Evolutionary conservation across 2,888 invertebrate species (phyloP), one percentile per base, ranked within the genome.

Genomic region (Panzeria rudis): DNA sequence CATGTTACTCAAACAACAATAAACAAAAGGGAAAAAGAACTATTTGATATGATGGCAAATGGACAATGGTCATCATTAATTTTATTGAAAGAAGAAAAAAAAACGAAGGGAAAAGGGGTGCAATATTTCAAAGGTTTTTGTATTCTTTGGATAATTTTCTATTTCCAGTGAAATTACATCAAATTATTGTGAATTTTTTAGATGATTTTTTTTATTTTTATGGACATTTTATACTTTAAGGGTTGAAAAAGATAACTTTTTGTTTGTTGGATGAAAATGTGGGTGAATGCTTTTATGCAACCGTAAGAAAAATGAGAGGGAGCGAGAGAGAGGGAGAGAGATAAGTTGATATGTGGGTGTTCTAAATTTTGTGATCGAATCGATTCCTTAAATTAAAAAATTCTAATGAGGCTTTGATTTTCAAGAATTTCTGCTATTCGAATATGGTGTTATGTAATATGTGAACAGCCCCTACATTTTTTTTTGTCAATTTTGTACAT

Each of bases 61-160:
- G 85, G 85, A 85, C 85, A 85, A 85, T 82, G 85, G 85, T 82
- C 85, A 85, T 85, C 85, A 85, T 85, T 85, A 85, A 85, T 82
- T 85, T 75, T 66, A 78, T 78, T 50, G 69, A 50, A 62, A 56
- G 20, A 20, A 17, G 8, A 3, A 44, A 29, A 35, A 35, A n/a
- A 56, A 15, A 25, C 23, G 15, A 17, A 54, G 62, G 13, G 32
- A 59, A 80, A 83, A 77, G 41, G 82, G 71, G 76, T 77, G 64
- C 76, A 71, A 64, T 66, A 72, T 66, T 77, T 77, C 69, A 72
- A 59, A 66, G 50, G 76, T 71, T 77, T 29, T 77, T 56, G 23
- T 47, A 29, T 59, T 52, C 73, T 61, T 61, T 61, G 3, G 3
- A 52, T 69, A 69, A 61, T 54, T 76, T 69, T 76, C 11, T 3